Conservation (phyloP, 2,888 invertebrate species). For the Lasioglossum calceatum region DNA sequence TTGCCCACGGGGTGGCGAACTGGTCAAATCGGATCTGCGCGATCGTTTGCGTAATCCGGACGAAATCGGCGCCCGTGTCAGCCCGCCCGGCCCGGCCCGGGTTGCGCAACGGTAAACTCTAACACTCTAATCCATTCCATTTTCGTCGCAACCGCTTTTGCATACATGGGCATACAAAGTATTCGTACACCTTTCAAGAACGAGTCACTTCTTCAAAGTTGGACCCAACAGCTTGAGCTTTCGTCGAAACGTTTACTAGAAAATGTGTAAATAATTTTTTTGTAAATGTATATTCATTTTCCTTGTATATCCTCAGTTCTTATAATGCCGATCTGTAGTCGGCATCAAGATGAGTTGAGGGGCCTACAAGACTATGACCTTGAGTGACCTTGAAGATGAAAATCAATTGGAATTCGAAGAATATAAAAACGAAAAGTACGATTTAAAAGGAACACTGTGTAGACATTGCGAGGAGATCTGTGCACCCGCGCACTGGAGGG, state of each 20-base stretch:
- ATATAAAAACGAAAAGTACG: not conserved
- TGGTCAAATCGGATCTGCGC: constrained; percentile 29
- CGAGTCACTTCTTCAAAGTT: no score
- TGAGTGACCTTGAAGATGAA: not conserved
- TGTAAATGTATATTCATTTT: no score
- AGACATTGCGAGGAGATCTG: not conserved
- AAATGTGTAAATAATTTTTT: no score
- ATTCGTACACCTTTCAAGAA: no score
- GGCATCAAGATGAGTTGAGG: not conserved
- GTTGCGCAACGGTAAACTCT: constrained; percentile 23
- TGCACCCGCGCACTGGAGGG: not conserved
- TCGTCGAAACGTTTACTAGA: no score
- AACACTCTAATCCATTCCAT: constrained; percentile 7
- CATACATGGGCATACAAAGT: no score
- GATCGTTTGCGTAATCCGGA: constrained; percentile 25
- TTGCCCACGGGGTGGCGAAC: constrained; percentile 15
- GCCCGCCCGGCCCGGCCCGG: not conserved
- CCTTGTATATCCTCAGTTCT: no score
- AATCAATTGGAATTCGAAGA: not conserved
- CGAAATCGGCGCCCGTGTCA: not conserved
- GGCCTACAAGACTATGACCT: not conserved
- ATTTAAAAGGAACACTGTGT: not conserved
- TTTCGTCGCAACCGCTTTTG: not conserved
- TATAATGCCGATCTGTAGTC: not conserved
- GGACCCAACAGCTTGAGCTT: no score